Base-by-base conservation (phyloP, 2,113 vertebrate species). In the Hylia prasina region DNA sequence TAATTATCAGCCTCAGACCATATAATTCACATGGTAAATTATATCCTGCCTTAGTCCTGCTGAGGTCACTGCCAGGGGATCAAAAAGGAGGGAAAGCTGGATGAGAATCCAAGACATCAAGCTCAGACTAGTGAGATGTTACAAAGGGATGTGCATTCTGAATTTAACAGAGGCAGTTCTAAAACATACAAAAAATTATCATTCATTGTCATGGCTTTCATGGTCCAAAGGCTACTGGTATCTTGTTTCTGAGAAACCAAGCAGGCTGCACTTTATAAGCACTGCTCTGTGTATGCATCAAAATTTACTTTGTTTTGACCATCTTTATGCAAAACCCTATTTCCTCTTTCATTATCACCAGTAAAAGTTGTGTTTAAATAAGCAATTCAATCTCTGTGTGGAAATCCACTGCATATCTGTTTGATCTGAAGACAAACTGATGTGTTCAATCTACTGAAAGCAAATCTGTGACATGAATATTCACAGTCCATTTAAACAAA, bases 391-490 rank as follows among this genome's bases (percentile, higher is more conserved):
- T 71, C 39, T 89, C 64, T 76, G 1, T 42, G 61, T 47, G 63
- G 60, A 89, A 88, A 96, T 48, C 39, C 50, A 80, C 54, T 50
- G 70, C 24, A 5, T 76, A 82, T 81, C 68, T 93, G 25, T 73
- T 92, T 90, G 78, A 91, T 80, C 69, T 81, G 87, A 89, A 90
- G 75, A 82, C 82, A 92, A 93, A 94, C 50, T 33, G 50, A 69
- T 86, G 50, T 65, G 53, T 69, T 88, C 92, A 84, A 58, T 72
- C 63, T 93, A 60, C 70, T 77, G 78, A 73, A 94, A 93, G 54
- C 16, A 85, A 87, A 82, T 61, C 70, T 89, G 60, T 93, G 81
- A 65, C 19, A 68, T 87, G 91, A 91, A 93, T 93, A 96, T 90
- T 95, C 90, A 78, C 61, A 85, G 63, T 24, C 63, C 39, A 50